Percentiles rank a stretch among this genome's conserved stretches.
Evolutionary conservation across 1,140 invertebrate species (phyloP).

Genomic region (Acromyrmex heyeri): DNA sequence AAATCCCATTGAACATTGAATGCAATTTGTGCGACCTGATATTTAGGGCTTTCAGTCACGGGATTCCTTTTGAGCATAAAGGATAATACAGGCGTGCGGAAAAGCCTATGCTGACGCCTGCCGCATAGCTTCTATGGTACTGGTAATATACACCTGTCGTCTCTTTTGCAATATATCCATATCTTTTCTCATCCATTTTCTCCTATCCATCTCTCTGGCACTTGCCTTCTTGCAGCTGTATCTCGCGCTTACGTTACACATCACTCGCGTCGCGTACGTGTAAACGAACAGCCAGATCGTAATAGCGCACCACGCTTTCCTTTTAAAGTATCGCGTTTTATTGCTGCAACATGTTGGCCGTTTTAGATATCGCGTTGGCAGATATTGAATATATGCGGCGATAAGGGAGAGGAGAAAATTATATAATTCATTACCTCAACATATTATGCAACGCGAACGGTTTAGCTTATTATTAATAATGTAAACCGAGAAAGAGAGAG

Average conservation of each 20-base stretch:
- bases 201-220: conserved; percentile 49
- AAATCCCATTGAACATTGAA: conserved; percentile 59
- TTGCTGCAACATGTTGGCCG: conserved; percentile 18
- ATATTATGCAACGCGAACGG: background rate
- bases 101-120: conserved; percentile 33
- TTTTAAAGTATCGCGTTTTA: conserved; percentile 50
- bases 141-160: background rate
- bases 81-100: conserved; percentile 35
- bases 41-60: conserved; percentile 59
- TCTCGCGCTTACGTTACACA: conserved; percentile 44
- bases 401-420: conserved; percentile 11
- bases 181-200: conserved; percentile 52
- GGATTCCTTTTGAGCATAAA: conserved; percentile 44
- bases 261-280: conserved; percentile 15
- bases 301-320: conserved; percentile 60
- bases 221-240: conserved; percentile 42
- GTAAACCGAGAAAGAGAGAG: background rate
- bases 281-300: conserved; percentile 46
- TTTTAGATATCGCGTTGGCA: background rate
- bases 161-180: conserved; percentile 51
- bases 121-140: conserved; percentile 8
- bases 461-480: conserved; percentile 23
- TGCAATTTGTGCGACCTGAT: conserved; percentile 53
- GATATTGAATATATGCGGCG: conserved; percentile 1
- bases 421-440: conserved; percentile 1